Evolutionary conservation across 2,113 vertebrate genomes (phyloP), one percentile per base, ranked within the genome.

Genomic region (Leuciscus idus): DNA sequence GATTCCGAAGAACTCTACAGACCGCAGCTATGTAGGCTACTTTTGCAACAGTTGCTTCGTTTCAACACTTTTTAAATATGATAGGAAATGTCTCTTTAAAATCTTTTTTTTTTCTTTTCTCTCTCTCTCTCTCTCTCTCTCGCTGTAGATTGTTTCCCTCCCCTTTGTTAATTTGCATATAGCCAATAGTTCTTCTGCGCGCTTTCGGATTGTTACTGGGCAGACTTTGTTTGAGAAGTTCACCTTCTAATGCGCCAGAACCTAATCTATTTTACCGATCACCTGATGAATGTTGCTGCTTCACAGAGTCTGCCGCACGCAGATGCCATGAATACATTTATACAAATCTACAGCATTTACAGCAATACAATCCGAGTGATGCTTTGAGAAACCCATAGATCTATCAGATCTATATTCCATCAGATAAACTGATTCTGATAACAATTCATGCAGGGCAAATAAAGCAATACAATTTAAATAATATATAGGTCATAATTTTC

Each of bases 171-270:
- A 96, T 97, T 96, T 96, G 95, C 96, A 95, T 95, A 98, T 95
- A 98, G 96, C 97, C 97, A 98, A 98, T 98, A 92, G 96, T 95
- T 97, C 95, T 93, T 93, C 94, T 93, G 93, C 93, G 90, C 93
- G 89, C 95, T 94, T 94, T 93, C 94, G 93, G 94, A 95, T 95
- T 97, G 97, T 98, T 97, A 97, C 97, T 95, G 96, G 97, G 97
- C 97, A 97, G 97, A 98, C 95, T 97, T 95, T 89, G 79, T 84
- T 43, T 23, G 46, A 66, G 62, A 66, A 87, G 13, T 83, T 64
- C 55, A 77, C 85, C 81, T 82, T 81, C 86, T 85, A 11, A 72
- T 48, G 19, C n/a, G 66, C 57, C 43, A 55, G 30, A 74, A 82
- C 26, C 21, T 50, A 77, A 86, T 76, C 75, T 48, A 61, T 33